Percentiles rank a stretch among this genome's conserved stretches.
phyloP scores from a whole-genome alignment of 2,797 vertebrate species.

The Alfaro cultratus region DNA sequence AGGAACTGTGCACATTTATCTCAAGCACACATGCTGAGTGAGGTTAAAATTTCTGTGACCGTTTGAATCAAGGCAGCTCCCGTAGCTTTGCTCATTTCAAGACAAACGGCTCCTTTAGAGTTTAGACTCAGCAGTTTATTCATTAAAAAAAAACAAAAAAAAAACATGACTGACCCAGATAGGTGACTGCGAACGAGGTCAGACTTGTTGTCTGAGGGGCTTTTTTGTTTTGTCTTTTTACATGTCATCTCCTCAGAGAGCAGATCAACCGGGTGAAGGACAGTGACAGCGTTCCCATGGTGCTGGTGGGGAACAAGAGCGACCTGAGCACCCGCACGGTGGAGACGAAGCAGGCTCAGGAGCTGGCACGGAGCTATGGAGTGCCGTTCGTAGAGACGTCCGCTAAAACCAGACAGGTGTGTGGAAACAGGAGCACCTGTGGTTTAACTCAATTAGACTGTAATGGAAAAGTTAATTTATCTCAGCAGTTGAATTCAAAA shows the following conservation, averaged over 20 bases:
- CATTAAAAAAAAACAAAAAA: too few species aligned
- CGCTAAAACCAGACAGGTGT: constrained; percentile 84
- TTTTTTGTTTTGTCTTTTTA: background rate
- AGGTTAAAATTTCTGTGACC: background rate
- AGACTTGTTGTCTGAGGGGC: background rate
- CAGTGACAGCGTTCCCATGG: constrained; percentile 85
- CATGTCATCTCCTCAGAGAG: constrained; percentile 67
- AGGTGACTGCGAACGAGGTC: background rate
- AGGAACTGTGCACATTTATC: constrained; percentile 21
- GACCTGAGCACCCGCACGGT: constrained; percentile 79
- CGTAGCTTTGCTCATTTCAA: background rate
- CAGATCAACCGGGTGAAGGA: constrained; percentile 87
- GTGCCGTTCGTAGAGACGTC: constrained; percentile 85
- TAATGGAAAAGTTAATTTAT: too few species aligned
- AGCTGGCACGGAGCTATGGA: constrained; percentile 80
- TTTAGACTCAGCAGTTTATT: background rate
- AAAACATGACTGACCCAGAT: background rate
- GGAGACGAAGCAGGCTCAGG: constrained; percentile 78
- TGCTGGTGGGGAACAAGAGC: constrained; percentile 85
- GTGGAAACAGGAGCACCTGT: background rate
- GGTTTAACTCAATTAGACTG: background rate
- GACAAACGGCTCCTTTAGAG: background rate
- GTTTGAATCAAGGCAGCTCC: background rate
- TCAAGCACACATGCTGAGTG: background rate
- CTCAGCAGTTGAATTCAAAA: background rate